A percentile compares a stretch with the other conserved stretches of the same genome.
These are phyloP conservation scores for Desmophyllum pertusum DNA, from an alignment of 92 coral and sea anemone genomes.

Conservation along the genomic window DNA sequence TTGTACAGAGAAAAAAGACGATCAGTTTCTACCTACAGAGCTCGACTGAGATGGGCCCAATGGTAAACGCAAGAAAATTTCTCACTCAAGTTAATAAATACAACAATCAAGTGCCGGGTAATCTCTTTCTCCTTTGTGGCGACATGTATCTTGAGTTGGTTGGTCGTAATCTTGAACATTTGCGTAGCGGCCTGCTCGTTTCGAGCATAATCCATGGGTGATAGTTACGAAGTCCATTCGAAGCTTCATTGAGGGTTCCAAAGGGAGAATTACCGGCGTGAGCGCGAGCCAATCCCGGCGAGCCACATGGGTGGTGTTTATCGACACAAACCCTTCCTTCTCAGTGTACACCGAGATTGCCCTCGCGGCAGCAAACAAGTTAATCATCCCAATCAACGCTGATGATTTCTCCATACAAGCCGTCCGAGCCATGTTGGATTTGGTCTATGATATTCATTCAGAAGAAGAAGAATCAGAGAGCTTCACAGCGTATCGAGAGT, in stretches of 20 bases:
- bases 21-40: constrained; percentile 19
- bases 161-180: constrained; percentile 18
- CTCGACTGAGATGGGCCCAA: too few species aligned
- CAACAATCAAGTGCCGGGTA: constrained; percentile 15
- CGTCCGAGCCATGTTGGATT: constrained; percentile 21
- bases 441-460: constrained; percentile 16
- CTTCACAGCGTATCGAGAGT: not conserved
- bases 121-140: constrained; percentile 19
- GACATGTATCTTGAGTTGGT: constrained; percentile 38
- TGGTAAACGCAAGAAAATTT: not conserved
- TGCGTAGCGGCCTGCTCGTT: not conserved
- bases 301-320: constrained; percentile 1
- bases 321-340: constrained; percentile 39
- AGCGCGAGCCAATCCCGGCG: too few species aligned
- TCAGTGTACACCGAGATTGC: constrained; percentile 41
- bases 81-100: not conserved
- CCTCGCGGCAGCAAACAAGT: constrained; percentile 28
- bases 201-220: not conserved
- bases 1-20: not conserved
- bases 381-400: constrained; percentile 31
- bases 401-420: constrained; percentile 23
- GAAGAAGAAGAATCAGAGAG: not conserved
- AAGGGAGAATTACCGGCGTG: not conserved
- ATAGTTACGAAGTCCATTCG: not conserved
- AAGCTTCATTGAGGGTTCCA: constrained; percentile 18